Percentiles rank a stretch among this genome's conserved stretches.
These are phyloP conservation scores for Pseudocheirus occidentalis DNA, from an alignment of 2,797 vertebrate genomes.

Conservation along the genomic window DNA sequence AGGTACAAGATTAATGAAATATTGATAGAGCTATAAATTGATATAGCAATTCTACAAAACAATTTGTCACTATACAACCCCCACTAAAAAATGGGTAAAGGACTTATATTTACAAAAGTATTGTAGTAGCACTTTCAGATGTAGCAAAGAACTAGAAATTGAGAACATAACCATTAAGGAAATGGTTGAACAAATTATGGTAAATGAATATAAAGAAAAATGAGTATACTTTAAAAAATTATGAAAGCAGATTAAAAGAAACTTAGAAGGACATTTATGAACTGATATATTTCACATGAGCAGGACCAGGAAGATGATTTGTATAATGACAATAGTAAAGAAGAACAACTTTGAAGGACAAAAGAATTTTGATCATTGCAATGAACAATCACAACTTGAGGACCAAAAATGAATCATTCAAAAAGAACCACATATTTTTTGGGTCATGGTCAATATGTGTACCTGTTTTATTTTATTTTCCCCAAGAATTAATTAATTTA, in stretches of 20 bases:
- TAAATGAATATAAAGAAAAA: too few species aligned
- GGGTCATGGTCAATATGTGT: not conserved
- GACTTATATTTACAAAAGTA: not conserved
- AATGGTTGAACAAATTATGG: too few species aligned
- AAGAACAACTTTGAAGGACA: not conserved
- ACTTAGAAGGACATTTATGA: not conserved
- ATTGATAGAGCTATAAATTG: not conserved
- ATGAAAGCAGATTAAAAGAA: not conserved
- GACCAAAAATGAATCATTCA: not conserved
- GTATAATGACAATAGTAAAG: not conserved
- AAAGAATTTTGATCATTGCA: not conserved
- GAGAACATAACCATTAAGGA: too few species aligned
- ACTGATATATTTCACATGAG: not conserved
- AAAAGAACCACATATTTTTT: not conserved
- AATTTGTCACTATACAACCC: not conserved
- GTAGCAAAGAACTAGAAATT: not conserved
- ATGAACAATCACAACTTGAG: not conserved
- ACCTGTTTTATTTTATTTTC: too few species aligned
- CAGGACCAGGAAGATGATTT: not conserved
- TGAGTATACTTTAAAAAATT: not conserved
- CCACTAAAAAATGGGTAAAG: not conserved
- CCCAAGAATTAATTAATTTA: too few species aligned
- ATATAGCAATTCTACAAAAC: not conserved
- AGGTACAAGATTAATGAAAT: not conserved
- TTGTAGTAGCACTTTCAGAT: not conserved